These are phyloP conservation scores for Luscinia luscinia DNA, from an alignment of 2,797 vertebrate species.

Conservation along the genomic window DNA sequence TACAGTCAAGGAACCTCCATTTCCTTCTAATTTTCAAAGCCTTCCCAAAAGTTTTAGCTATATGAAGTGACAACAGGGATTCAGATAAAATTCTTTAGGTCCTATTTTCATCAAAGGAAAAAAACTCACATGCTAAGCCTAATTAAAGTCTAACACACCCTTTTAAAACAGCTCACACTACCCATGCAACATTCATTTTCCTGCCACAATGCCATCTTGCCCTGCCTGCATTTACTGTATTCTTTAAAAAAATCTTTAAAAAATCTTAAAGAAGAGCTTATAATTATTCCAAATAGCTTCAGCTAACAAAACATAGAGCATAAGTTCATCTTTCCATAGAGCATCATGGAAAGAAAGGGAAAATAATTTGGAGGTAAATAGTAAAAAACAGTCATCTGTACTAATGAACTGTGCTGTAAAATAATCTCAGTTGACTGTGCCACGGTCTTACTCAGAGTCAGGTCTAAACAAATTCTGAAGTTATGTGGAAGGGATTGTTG, in stretches of 20 bases:
- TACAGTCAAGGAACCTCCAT: neutral
- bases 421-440: neutral
- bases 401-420: neutral
- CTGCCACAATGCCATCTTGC: neutral
- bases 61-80: neutral
- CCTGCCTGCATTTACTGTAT: neutral
- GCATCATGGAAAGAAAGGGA: neutral
- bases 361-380: neutral
- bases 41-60: neutral
- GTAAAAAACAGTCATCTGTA: neutral
- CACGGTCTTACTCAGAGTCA: neutral
- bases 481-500: neutral
- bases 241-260: neutral
- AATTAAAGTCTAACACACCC: neutral
- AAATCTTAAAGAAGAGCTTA: neutral
- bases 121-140: neutral
- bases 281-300: neutral
- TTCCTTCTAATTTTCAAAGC: neutral
- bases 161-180: neutral
- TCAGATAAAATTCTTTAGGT: neutral
- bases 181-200: neutral
- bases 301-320: neutral
- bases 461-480: neutral
- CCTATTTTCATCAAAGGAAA: neutral
- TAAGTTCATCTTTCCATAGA: neutral